Evolutionary conservation across 2,113 vertebrate species (phyloP), one percentile per base, ranked within the genome.

Genomic region (Ellobius talpinus): DNA sequence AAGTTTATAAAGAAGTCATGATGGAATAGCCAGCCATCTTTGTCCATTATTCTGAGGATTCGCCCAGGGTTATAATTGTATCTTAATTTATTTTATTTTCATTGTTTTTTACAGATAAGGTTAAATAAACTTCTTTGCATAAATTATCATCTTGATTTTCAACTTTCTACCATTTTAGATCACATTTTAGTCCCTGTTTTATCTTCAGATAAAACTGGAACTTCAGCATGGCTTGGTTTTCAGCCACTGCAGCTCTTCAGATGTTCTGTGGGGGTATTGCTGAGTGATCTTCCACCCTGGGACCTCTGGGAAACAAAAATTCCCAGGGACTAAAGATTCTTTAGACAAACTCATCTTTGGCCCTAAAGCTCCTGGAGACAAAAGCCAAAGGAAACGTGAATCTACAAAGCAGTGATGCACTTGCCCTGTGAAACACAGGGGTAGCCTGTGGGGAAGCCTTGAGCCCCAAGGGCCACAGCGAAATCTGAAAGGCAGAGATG

Each of bases 221-320:
- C 33, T 39, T n/a, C 4, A 16, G 8, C 55, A 17, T 6, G 3
- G 81, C 79, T 90, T 29, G 21, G 87, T 87, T 96, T 95, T 72
- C 87, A 3, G 14, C 58, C 39, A 47, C 76, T 82, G 11, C 26
- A 19, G 63, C 17, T 92, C 45, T 86, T 65, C 68, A 50, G 7
- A 68, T 72, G 63, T 63, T 63, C 17, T 42, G 5, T 19, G 79
- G 29, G 70, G 3, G 10, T 70, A 31, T 91, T n/a, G 4, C 63
- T 26, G 79, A 45, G 42, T 89, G 47, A 86, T 87, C 91, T 96
- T 93, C 63, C 84, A 76, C 39, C 77, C 79, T 52, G 24, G 47
- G 90, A 68, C 65, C 65, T 89, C 94, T 93, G 55, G 87, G 95
- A 92, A 97, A 96, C 90, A 70, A 89, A 95, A 95, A 19, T 85